A percentile compares a stretch with the other conserved stretches of the same genome.
These are phyloP conservation scores for Mus minutoides DNA, from an alignment of 2,797 vertebrate species.

Conservation along the genomic window DNA sequence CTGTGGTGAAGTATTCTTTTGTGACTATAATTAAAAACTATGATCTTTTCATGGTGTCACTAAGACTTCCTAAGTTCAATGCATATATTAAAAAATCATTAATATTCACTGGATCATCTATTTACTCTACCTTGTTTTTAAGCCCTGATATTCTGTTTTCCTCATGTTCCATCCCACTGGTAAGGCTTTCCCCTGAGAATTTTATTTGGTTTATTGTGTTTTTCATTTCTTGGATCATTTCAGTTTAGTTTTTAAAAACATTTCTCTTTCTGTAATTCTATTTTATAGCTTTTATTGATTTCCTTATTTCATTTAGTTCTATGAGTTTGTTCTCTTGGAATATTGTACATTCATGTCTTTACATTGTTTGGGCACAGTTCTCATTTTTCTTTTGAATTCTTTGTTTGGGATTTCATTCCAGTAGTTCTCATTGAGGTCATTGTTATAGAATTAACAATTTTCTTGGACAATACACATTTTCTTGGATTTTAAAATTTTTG, in stretches of 20 bases:
- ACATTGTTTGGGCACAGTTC: neutral
- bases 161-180: neutral
- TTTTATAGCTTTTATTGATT: neutral
- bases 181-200: neutral
- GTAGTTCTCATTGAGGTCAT: neutral
- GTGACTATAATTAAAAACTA: neutral
- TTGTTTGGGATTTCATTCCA: neutral
- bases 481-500: neutral
- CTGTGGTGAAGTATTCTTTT: neutral
- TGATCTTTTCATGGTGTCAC: neutral
- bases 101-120: neutral
- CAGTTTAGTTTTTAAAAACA: neutral
- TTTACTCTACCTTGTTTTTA: neutral
- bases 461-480: neutral
- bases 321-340: neutral
- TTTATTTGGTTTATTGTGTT: neutral
- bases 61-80: neutral
- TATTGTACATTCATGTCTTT: neutral
- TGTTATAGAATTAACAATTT: neutral
- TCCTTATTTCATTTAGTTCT: neutral
- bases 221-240: neutral
- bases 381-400: neutral
- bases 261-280: neutral
- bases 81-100: neutral
- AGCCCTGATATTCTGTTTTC: neutral